These are phyloP conservation scores for Micromys minutus DNA, from an alignment of 2,113 vertebrate genomes.

Conservation along the genomic window DNA sequence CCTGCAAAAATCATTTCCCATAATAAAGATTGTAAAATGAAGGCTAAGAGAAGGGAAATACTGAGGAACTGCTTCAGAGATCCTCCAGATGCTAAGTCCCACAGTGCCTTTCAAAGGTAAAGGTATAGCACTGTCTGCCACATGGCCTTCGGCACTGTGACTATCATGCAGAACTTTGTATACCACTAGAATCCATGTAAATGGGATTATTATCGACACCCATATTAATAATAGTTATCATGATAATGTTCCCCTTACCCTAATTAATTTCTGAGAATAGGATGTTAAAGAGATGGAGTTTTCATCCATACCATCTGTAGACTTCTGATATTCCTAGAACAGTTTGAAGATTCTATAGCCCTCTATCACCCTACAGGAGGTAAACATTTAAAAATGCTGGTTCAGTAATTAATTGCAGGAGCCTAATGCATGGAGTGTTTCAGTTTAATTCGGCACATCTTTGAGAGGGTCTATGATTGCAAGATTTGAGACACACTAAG, in stretches of 20 bases:
- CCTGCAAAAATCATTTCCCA: not conserved
- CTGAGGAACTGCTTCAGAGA: not conserved
- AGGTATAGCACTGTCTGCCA: not conserved
- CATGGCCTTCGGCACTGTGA: not conserved
- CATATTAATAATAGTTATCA: not conserved
- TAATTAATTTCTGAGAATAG: conserved; percentile 30
- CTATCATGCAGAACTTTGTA: not conserved
- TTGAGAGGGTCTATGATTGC: not conserved
- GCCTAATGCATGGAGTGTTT: not conserved
- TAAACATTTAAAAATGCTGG: not conserved
- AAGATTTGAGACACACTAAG: not conserved
- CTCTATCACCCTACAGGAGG: not conserved
- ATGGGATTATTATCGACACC: not conserved
- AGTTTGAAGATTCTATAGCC: not conserved
- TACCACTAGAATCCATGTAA: not conserved
- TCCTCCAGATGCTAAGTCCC: not conserved
- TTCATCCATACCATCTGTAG: not conserved
- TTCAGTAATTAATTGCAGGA: not conserved
- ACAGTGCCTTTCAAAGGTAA: not conserved
- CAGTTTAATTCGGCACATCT: not conserved
- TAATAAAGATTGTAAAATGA: not conserved
- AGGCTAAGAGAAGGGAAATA: not conserved
- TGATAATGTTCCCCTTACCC: not conserved
- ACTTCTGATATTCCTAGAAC: not conserved
- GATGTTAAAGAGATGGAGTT: conserved; percentile 12